A percentile compares a stretch with the other conserved stretches of the same genome.
Evolutionary conservation across 30 jellyfish, hydroid and myxozoan species (phyloP).

Genomic region (Pelagia noctiluca): DNA sequence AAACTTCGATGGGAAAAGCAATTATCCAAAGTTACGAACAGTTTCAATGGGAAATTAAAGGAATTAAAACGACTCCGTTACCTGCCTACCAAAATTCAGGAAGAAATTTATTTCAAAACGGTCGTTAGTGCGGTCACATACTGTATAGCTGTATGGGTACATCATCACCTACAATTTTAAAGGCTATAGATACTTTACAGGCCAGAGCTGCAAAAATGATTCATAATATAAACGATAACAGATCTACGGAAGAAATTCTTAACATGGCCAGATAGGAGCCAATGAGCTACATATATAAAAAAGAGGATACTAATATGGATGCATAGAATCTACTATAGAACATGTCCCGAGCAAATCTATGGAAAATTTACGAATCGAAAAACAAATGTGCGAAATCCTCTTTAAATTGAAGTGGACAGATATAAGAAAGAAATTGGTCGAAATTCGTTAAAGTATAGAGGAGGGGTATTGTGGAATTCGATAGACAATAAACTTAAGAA

Average conservation of each 20-base stretch:
- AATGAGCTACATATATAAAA: neutral
- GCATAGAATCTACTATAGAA: too few species aligned
- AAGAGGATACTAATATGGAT: too few species aligned
- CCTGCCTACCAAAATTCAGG: neutral
- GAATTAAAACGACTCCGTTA: neutral
- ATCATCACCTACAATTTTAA: constrained; percentile 32
- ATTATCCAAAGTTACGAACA: neutral
- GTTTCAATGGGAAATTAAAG: neutral
- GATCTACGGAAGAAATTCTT: constrained; percentile 19
- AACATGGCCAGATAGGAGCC: constrained; percentile 17
- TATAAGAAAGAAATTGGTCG: too few species aligned
- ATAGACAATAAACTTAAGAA: too few species aligned
- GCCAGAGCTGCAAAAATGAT: constrained; percentile 42
- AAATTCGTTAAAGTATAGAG: too few species aligned
- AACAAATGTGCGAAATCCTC: too few species aligned
- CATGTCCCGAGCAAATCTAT: too few species aligned
- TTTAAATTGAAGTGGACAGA: too few species aligned
- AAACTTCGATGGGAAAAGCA: constrained; percentile 12
- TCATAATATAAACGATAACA: constrained; percentile 4
- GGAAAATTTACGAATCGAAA: too few species aligned
- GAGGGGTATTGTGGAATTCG: too few species aligned
- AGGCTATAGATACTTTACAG: constrained; percentile 8
- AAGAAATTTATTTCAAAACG: neutral
- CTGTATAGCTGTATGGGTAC: constrained; percentile 39
- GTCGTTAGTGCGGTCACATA: constrained; percentile 23